Base-by-base conservation (phyloP, 2,888 invertebrate genomes). In the Nomada goodeniana region DNA sequence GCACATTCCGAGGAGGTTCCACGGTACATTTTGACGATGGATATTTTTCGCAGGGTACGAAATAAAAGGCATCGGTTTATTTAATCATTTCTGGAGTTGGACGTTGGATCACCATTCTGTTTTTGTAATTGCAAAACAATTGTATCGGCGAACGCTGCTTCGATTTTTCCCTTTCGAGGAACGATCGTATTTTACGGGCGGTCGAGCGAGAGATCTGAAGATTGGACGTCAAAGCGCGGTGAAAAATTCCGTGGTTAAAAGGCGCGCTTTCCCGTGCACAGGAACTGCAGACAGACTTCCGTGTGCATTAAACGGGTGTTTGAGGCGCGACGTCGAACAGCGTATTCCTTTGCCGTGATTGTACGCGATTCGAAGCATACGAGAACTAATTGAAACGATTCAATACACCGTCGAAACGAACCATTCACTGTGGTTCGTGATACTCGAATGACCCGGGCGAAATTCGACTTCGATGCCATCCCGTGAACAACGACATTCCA, bases 201-300 rank as follows among this genome's bases (percentile, higher is more conserved):
- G 52, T 20, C 59, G n/a, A 18, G 11, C 15, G 50, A 13, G 9
- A 53, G 68, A 63, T 76, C 63, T 44, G 1, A 29, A 57, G 63
- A 64, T 69, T 57, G 15, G 55, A 69, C 57, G 44, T 77, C 63
- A 52, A 79, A 78, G 68, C 61, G 9, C 7, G 47, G 29, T 23
- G 23, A 42, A 20, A 63, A 68, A 55, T 77, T 68, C 47, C 10
- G 13, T 11, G 29, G 18, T 10, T 29, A 36, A 36, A 42, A 68
- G 23, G 44, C 57, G n/a, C 7, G 44, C 47, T 71, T 50, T 15
- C 26, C 52, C 50, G 50, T 52, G 18, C 50, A 18, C 44, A 29
- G 13, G 53, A 23, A 23, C 61, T 42, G 52, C 18, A 42, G 63
- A n/a, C 53, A 60, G 59, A 65, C 29, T 55, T 61, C 63, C 36